phyloP scores from a whole-genome alignment of 2,113 vertebrate genomes.

The Cygnus atratus region DNA sequence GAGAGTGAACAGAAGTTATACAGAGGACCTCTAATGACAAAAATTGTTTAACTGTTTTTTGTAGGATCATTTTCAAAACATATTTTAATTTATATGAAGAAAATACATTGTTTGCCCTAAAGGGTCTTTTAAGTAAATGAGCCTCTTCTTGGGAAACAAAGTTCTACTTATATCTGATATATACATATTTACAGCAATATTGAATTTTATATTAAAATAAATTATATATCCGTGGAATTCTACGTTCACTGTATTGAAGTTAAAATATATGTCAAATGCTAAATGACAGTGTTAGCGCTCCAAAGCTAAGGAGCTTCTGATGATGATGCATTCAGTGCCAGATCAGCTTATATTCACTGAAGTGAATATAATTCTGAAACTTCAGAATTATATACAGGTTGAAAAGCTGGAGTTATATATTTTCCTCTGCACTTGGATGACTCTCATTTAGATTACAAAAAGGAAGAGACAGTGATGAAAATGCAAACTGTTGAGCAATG shows the following conservation, averaged over 20 bases:
- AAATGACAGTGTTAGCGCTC: rapidly evolving
- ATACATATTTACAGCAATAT: neutral
- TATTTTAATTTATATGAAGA: neutral
- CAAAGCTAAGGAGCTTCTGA: neutral
- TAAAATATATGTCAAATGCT: neutral
- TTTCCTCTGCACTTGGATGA: neutral
- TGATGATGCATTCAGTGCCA: neutral
- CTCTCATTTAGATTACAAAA: neutral
- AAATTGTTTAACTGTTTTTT: neutral
- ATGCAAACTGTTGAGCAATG: neutral
- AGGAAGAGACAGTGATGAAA: neutral
- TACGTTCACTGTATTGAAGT: neutral
- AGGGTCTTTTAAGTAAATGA: neutral
- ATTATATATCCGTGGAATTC: neutral
- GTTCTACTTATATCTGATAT: neutral
- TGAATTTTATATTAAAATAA: neutral
- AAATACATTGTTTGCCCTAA: neutral
- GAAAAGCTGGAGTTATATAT: neutral
- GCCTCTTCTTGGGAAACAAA: neutral
- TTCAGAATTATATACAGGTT: neutral
- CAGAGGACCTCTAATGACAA: neutral
- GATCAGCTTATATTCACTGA: neutral
- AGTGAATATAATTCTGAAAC: neutral
- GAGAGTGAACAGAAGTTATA: neutral
- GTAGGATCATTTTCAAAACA: neutral